phyloP scores from a whole-genome alignment of 2,888 invertebrate genomes.

The Coecobrya sp. region DNA sequence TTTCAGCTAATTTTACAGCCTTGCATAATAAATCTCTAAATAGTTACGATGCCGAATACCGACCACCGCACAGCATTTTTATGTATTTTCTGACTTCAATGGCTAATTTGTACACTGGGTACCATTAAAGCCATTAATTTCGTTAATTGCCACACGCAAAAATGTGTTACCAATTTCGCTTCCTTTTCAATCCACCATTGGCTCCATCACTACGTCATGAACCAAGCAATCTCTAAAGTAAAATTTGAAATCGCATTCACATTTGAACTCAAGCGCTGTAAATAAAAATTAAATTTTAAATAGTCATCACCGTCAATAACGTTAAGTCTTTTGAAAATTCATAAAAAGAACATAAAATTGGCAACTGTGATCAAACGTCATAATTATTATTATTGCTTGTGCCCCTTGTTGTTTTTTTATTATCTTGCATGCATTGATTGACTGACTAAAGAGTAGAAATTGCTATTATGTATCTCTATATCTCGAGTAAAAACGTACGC shows the following conservation, averaged over 20 bases:
- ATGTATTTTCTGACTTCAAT: neutral
- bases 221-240: neutral
- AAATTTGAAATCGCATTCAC: neutral
- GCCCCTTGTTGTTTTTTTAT: conserved; percentile 30
- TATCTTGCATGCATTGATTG: conserved; percentile 20
- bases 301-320: neutral
- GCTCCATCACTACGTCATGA: neutral
- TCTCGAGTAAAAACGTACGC: neutral
- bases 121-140: conserved; percentile 41
- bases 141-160: conserved; percentile 16
- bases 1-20: neutral
- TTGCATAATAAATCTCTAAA: neutral
- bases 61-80: conserved; percentile 1
- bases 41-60: neutral
- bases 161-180: conserved; percentile 4
- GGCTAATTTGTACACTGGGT: conserved; percentile 14
- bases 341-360: conserved; percentile 46
- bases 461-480: neutral
- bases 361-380: conserved; percentile 48
- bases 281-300: conserved; percentile 27
- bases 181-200: conserved; percentile 9
- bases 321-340: neutral
- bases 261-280: conserved; percentile 7
- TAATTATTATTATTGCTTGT: conserved; percentile 35
- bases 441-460: conserved; percentile 36